Evolutionary conservation across 2,888 invertebrate species (phyloP), one percentile per base, ranked within the genome.

Genomic region (Cerceris ruficornis): DNA sequence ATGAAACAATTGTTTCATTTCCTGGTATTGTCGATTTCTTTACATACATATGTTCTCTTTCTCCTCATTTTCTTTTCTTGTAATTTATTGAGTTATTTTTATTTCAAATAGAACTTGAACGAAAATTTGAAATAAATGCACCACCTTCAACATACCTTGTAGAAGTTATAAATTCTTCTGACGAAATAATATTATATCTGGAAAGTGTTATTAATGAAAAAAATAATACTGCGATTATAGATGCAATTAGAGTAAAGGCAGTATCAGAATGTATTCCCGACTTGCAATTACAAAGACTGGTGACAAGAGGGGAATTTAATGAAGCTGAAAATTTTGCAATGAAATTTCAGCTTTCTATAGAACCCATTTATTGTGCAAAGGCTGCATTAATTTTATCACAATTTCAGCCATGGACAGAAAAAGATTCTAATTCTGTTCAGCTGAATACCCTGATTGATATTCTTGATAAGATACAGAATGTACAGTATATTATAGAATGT

Each of bases 241-340:
- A 91, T 42, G 89, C 88, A 11, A 85, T 93, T 62, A 85, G 89
- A 71, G 75, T 93, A 11, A 93, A 93, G 86, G 82, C 88, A 14
- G 82, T 93, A 60, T 86, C 86, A 49, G 93, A 94, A 89, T 93
- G 92, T n/a, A 88, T 91, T 50, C 93, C 93, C 0, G 93, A 93
- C 72, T 88, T 90, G 76, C 92, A 93, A 75, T 89, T 94, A 11
- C 89, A 92, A 66, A 88, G 93, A 80, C 89, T 94, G 64, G 83
- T 94, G 17, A 90, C 91, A 64, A 90, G 92, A 80, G 89, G 90
- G 57, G 91, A 92, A 81, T 94, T 93, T 83, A 92, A 93, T 9
- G 93, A 93, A 85, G 94, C 94, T 2, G 92, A 93, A 85, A 77
- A 85, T 17, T 94, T 94, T 87, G 94, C 94, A 0, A 86, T 79